Evolutionary conservation across 2,797 vertebrate genomes (phyloP), one percentile per base, ranked within the genome.

Genomic region (Anisognathus igniventris): DNA sequence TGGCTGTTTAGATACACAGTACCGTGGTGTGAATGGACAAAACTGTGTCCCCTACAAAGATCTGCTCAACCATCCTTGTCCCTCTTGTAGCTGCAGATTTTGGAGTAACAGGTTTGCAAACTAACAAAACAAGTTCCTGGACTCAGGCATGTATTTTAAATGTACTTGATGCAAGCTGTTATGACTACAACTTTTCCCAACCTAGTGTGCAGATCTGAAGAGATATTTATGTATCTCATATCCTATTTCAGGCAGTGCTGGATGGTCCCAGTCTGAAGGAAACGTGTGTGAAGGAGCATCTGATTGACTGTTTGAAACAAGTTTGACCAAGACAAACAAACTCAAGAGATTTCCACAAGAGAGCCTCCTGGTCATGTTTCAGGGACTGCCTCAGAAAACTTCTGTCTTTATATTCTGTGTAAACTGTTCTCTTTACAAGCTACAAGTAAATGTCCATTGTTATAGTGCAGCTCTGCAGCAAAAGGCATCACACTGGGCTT

Each of bases 251-350:
- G 96, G 94, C 31, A 98, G 64, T 24, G 95, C 89, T n/a, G 15
- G 93, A 75, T 81, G 91, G 93, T 98, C 97, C 98, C 97, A 98
- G 88, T 95, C 58, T 35, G 28, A 64, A 73, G 90, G 80, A 91
- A 94, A 57, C 1, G 0, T 24, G 57, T 5, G 13, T n/a, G 24
- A 91, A 78, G 25, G 9, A 68, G 24, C 62, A 79, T 37, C n/a
- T 2, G 7, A 76, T 12, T 48, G 56, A 23, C 74, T 70, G 66
- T 44, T 81, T 71, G 54, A 86, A 94, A 61, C 18, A 58, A 75
- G 31, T 68, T 54, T 89, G 53, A 93, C 35, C 45, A 71, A 79
- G n/a, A 70, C 39, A 31, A 79, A 66, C 24, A 91, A 58, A 37
- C 72, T 73, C 33, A 7, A 65, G 22, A 30, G 42, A 62, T 77